Conservation (phyloP, 2,113 vertebrate genomes). For the Patagioenas fasciata region DNA sequence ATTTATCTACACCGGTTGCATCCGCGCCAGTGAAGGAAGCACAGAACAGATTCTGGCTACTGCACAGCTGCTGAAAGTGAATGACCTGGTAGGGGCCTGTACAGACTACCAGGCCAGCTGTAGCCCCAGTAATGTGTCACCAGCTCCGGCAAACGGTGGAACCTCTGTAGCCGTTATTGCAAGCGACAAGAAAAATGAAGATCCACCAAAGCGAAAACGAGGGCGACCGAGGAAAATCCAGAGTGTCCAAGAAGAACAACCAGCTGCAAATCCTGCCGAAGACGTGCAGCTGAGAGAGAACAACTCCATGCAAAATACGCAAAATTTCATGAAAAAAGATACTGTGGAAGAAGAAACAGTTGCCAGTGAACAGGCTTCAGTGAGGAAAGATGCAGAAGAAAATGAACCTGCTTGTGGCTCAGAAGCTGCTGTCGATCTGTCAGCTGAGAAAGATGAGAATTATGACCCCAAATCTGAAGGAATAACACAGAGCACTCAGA, state of each 20-base stretch:
- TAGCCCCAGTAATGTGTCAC: not conserved
- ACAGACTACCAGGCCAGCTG: slow-evolving; percentile 67
- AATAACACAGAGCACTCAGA: slow-evolving; percentile 49
- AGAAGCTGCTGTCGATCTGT: slow-evolving; percentile 2
- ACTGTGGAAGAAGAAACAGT: not conserved
- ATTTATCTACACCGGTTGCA: slow-evolving; percentile 91
- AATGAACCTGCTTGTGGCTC: slow-evolving; percentile 17
- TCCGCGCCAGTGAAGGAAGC: slow-evolving; percentile 80
- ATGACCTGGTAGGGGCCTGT: slow-evolving; percentile 84
- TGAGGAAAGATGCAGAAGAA: slow-evolving; percentile 35
- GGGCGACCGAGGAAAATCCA: slow-evolving; percentile 84
- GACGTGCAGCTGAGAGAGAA: slow-evolving; percentile 76
- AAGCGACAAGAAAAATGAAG: slow-evolving; percentile 49
- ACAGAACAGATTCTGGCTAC: slow-evolving; percentile 85
- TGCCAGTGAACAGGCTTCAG: slow-evolving; percentile 1
- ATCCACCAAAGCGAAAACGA: slow-evolving; percentile 82
- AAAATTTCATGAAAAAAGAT: slow-evolving; percentile 55
- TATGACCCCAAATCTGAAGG: slow-evolving; percentile 67
- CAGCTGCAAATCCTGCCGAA: not conserved
- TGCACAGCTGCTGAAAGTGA: slow-evolving; percentile 87
- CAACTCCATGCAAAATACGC: slow-evolving; percentile 73
- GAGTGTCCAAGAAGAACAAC: slow-evolving; percentile 49
- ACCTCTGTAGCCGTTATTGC: not conserved
- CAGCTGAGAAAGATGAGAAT: slow-evolving; percentile 77
- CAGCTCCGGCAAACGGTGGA: not conserved